phyloP scores from a whole-genome alignment of 2,888 invertebrate genomes.

The Gymnosoma rotundatum region DNA sequence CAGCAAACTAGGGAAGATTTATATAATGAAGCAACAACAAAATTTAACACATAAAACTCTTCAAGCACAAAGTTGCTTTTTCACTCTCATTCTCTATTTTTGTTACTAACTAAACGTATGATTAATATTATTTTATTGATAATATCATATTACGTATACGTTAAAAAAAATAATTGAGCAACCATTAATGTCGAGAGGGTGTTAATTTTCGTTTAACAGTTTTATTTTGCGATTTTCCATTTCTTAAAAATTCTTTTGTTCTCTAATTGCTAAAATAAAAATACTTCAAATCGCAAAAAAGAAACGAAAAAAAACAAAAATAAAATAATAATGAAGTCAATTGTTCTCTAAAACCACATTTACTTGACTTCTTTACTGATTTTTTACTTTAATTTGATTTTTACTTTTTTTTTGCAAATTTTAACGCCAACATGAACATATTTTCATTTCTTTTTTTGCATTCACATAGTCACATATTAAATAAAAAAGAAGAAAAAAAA shows the following conservation, averaged over 20 bases:
- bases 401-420: conserved; percentile 40
- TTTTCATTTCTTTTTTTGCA: conserved; percentile 44
- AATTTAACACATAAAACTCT: background rate
- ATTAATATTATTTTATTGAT: conserved; percentile 40
- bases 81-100: background rate
- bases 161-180: background rate
- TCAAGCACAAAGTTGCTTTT: background rate
- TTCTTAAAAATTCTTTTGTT: conserved; percentile 44
- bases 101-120: conserved; percentile 11
- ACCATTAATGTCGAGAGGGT: conserved; percentile 3
- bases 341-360: conserved; percentile 64
- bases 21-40: background rate
- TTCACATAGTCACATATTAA: conserved; percentile 37
- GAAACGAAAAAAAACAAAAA: background rate
- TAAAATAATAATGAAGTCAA: conserved; percentile 65
- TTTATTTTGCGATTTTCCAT: background rate
- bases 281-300: conserved; percentile 23
- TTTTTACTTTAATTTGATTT: background rate
- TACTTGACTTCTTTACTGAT: conserved; percentile 43
- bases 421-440: conserved; percentile 59
- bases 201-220: background rate
- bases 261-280: conserved; percentile 62
- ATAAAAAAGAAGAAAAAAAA: conserved; percentile 15
- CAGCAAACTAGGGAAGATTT: no score
- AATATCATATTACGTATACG: conserved; percentile 53